phyloP scores from a whole-genome alignment of 53 echinoderm and acorn worm genomes.

The Apostichopus leukothele region DNA sequence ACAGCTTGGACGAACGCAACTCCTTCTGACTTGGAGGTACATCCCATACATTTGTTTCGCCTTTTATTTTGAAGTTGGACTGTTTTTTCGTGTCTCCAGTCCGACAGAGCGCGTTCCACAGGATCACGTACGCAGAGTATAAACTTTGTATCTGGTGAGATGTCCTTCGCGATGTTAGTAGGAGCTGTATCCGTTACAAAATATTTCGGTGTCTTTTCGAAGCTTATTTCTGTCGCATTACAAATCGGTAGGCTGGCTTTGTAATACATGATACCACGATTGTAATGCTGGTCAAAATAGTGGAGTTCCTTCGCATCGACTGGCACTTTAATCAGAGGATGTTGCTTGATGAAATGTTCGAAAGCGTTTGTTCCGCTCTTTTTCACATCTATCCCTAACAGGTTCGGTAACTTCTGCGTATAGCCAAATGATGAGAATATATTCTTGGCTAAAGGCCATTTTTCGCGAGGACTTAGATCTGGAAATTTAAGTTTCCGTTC shows the following conservation, averaged over 20 bases:
- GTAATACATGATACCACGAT: slow-evolving; percentile 51
- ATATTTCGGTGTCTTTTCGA: slow-evolving; percentile 57
- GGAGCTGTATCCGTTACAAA: slow-evolving; percentile 33
- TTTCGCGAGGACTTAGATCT: not conserved
- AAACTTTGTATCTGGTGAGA: slow-evolving; percentile 35
- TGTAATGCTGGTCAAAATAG: slow-evolving; percentile 51
- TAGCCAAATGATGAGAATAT: slow-evolving; percentile 24
- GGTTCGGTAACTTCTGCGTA: slow-evolving; percentile 51
- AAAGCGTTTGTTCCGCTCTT: slow-evolving; percentile 51
- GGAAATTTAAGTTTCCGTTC: not conserved
- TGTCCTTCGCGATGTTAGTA: slow-evolving; percentile 21
- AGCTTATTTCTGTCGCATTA: slow-evolving; percentile 25
- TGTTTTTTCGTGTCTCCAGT: slow-evolving; percentile 18
- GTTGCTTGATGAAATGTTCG: slow-evolving; percentile 40
- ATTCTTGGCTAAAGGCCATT: not conserved
- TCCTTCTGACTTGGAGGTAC: not conserved
- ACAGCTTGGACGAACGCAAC: not conserved
- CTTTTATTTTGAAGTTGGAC: not conserved
- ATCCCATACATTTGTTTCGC: not conserved
- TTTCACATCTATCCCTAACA: slow-evolving; percentile 56
- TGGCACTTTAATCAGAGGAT: slow-evolving; percentile 48
- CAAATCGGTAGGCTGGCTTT: slow-evolving; percentile 42
- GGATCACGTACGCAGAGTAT: slow-evolving; percentile 55
- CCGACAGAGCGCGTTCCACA: slow-evolving; percentile 52
- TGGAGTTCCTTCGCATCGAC: slow-evolving; percentile 25